These are phyloP conservation scores for Myotis pilosus DNA, from an alignment of 2,797 vertebrate genomes.

Conservation along the genomic window DNA sequence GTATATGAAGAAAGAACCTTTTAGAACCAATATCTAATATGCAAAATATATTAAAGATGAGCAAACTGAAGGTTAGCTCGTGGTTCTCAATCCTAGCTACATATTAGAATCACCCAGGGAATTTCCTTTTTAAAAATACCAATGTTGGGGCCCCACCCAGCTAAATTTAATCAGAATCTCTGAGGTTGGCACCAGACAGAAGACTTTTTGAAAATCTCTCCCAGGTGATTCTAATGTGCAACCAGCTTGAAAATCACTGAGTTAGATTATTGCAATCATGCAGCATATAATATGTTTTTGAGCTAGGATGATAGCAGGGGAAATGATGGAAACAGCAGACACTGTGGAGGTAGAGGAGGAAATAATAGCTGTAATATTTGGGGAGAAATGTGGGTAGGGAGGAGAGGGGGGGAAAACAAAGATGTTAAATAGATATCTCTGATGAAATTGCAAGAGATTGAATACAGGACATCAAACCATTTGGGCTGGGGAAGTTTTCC, in stretches of 20 bases:
- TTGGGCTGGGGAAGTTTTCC: neutral
- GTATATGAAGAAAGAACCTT: neutral
- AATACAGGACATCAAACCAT: neutral
- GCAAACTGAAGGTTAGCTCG: neutral
- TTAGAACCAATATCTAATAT: constrained; percentile 12
- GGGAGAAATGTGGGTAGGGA: constrained; percentile 5
- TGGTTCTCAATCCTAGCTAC: neutral
- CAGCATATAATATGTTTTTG: constrained; percentile 74
- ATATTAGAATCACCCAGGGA: neutral
- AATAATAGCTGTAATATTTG: neutral
- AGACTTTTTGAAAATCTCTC: constrained; percentile 39
- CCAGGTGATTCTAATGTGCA: constrained; percentile 65
- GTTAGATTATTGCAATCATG: constrained; percentile 69
- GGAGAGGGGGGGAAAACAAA: neutral
- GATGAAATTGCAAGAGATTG: neutral
- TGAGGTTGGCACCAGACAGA: constrained; percentile 47
- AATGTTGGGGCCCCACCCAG: neutral
- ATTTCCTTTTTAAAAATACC: neutral
- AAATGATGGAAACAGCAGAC: constrained; percentile 45
- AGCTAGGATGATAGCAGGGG: constrained; percentile 53
- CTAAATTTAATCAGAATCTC: constrained; percentile 63
- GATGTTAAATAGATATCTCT: neutral
- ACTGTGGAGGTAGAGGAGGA: neutral
- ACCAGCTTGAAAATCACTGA: constrained; percentile 61
- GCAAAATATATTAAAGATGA: constrained; percentile 52